These are phyloP conservation scores for Heliconius congener DNA, from an alignment of 1,140 invertebrate species.

Conservation along the genomic window DNA sequence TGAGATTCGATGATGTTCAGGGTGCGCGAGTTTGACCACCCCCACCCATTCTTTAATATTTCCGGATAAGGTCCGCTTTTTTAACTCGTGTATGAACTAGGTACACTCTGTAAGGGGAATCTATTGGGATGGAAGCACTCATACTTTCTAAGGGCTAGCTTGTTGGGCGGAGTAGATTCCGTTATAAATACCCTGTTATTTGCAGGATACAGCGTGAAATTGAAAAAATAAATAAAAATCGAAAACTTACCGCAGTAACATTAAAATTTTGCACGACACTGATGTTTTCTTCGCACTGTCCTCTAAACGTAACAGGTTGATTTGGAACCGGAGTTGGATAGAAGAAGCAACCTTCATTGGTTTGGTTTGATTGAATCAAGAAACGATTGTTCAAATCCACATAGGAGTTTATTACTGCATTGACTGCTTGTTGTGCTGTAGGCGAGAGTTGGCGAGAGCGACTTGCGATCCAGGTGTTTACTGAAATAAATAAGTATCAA, in stretches of 20 bases:
- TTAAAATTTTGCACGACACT: conserved; percentile 58
- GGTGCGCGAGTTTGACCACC: no score
- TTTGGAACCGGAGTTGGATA: conserved; percentile 50
- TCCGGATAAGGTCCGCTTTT: no score
- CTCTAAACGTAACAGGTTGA: conserved; percentile 55
- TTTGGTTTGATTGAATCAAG: conserved; percentile 43
- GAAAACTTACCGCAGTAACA: conserved; percentile 1
- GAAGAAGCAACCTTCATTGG: conserved; percentile 58
- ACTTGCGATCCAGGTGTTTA: conserved; percentile 59
- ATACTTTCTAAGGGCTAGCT: no score
- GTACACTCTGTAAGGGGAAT: no score
- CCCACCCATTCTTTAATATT: no score
- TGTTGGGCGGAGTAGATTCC: no score
- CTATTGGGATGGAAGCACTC: no score
- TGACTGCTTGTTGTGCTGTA: conserved; percentile 31
- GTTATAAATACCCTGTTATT: no score
- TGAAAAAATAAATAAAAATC: not conserved
- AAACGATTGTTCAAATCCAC: conserved; percentile 49
- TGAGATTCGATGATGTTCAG: no score
- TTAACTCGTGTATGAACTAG: no score
- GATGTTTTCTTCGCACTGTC: conserved; percentile 60
- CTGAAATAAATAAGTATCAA: conserved; percentile 38
- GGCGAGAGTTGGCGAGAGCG: conserved; percentile 38
- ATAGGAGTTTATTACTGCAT: conserved; percentile 42
- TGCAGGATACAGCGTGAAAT: no score